Evolutionary conservation across 2,113 vertebrate genomes (phyloP), one percentile per base, ranked within the genome.

Genomic region (Elaphurus davidianus): DNA sequence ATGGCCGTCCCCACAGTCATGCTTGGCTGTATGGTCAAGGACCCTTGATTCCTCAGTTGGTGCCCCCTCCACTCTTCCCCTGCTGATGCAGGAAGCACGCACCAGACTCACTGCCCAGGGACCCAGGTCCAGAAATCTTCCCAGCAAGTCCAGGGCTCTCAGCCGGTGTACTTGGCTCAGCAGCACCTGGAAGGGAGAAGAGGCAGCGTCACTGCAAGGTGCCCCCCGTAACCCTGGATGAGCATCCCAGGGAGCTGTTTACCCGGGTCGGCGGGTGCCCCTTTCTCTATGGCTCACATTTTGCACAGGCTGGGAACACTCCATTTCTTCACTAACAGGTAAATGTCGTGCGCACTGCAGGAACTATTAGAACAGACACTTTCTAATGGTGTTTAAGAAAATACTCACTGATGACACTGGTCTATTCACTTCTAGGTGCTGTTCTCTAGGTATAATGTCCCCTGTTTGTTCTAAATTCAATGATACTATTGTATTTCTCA

Each of bases 61-160:
- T 4, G 6, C 3, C 19, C 45, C 78, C 4, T 17, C 9, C 16
- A 81, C 45, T 50, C 45, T 5, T 10, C 74, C 74, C 74, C 3
- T 78, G 74, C 74, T 45, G 12, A 54, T 0, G 33, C n/a, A 55
- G 84, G 67, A 40, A 1, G 95, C 98, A 99, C 99, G 0, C 81
- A 99, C 99, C 99, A 99, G 98, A 98, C 99, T 99, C 87, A 99
- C 99, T 0, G 99, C 99, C 99, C 99, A 99, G 60, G 99, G 99
- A 8, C 99, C 99, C 97, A 99, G 99, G 98, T 99, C 99, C 99
- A 99, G 97, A 97, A 99, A 99, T 21, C 99, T 98, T 3, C 99
- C 99, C 45, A 99, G 99, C 98, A 99, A 98, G 95, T 99, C 99
- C 36, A 99, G 99, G 6, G 99, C 99, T 85, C 99, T 98, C 89